These are phyloP conservation scores for Pseudorasbora parva DNA, from an alignment of 2,113 vertebrate species.

Conservation along the genomic window DNA sequence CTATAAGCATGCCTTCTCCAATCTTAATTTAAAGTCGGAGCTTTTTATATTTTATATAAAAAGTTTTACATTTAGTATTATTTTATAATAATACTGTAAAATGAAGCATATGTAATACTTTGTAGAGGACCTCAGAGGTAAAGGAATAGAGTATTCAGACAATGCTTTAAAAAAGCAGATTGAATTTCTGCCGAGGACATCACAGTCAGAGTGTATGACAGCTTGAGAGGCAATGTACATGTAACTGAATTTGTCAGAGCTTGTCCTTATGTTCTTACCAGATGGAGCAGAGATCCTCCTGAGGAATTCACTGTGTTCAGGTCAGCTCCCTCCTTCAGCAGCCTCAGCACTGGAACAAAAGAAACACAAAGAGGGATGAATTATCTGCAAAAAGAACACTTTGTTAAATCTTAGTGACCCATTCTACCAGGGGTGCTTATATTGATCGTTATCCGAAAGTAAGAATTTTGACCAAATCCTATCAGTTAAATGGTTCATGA, in stretches of 20 bases:
- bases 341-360: slow-evolving; percentile 83
- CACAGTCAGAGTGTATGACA: slow-evolving; percentile 5
- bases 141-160: neutral
- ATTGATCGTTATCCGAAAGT: no score
- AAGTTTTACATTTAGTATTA: no score
- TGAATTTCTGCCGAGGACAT: neutral
- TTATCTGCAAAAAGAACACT: neutral
- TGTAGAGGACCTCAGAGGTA: neutral
- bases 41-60: no score
- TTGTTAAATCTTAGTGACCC: neutral
- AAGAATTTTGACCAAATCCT: no score
- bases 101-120: no score
- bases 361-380: slow-evolving; percentile 61
- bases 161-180: neutral
- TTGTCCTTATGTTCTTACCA: slow-evolving; percentile 80
- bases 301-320: slow-evolving; percentile 79
- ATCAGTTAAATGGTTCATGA: no score
- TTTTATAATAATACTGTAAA: no score
- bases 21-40: neutral
- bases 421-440: no score
- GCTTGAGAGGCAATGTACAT: slow-evolving; percentile 8
- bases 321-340: slow-evolving; percentile 89
- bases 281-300: slow-evolving; percentile 90
- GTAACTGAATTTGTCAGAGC: slow-evolving; percentile 29
- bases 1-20: neutral